These are phyloP conservation scores for Pissodes strobi DNA, from an alignment of 1,140 invertebrate genomes.

Conservation along the genomic window DNA sequence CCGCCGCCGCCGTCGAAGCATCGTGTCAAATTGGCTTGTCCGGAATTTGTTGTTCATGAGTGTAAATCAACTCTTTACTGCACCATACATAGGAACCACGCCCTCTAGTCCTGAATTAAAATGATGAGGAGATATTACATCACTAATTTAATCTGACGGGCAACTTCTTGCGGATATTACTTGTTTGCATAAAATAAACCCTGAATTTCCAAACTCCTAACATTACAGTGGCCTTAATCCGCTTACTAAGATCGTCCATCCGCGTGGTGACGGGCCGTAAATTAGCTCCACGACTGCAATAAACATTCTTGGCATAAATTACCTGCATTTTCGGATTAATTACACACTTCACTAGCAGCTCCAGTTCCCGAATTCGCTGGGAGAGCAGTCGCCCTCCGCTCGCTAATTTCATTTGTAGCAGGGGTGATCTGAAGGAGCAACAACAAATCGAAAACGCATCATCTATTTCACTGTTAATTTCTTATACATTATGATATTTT, in stretches of 20 bases:
- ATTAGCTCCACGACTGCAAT: conserved; percentile 56
- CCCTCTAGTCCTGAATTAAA: too few species aligned
- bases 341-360: conserved; percentile 53
- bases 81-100: too few species aligned
- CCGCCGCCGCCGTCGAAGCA: too few species aligned
- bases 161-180: conserved; percentile 26
- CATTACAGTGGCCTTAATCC: conserved; percentile 29
- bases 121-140: neutral
- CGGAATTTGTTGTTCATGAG: too few species aligned
- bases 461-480: too few species aligned
- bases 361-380: conserved; percentile 9
- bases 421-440: neutral
- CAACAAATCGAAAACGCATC: too few species aligned
- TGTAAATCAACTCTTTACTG: too few species aligned
- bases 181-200: conserved; percentile 24
- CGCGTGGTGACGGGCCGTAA: conserved; percentile 55
- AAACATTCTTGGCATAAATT: conserved; percentile 58
- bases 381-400: neutral
- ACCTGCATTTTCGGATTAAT: conserved; percentile 59
- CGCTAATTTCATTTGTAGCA: conserved; percentile 12
- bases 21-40: too few species aligned
- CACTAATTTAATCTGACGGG: conserved; percentile 7
- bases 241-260: conserved; percentile 38
- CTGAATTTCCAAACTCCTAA: conserved; percentile 27
- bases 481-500: too few species aligned